A percentile compares a stretch with the other conserved stretches of the same genome.
These are phyloP conservation scores for Leucosticte australis DNA, from an alignment of 2,113 vertebrate genomes.

Conservation along the genomic window DNA sequence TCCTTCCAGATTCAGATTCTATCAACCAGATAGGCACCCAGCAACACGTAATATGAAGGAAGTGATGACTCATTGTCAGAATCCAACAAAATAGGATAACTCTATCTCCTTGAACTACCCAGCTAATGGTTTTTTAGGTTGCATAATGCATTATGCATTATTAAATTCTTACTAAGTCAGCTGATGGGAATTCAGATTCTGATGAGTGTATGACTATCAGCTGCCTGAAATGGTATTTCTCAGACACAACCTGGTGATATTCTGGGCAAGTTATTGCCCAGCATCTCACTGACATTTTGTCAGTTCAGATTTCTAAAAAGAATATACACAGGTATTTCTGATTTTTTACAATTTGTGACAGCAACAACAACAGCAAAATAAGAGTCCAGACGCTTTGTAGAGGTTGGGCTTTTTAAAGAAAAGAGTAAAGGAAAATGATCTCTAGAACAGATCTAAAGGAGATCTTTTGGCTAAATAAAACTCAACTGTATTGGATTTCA, in stretches of 20 bases:
- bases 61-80: slow-evolving; percentile 46
- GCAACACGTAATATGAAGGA: not conserved
- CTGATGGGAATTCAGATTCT: slow-evolving; percentile 26
- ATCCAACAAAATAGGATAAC: slow-evolving; percentile 51
- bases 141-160: not conserved
- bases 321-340: not conserved
- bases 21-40: slow-evolving; percentile 22
- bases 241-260: not conserved
- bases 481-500: not conserved
- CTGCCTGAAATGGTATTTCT: not conserved
- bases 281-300: not conserved
- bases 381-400: not conserved
- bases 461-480: not conserved
- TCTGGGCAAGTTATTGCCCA: not conserved
- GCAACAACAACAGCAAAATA: not conserved
- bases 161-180: slow-evolving; percentile 18
- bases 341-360: not conserved
- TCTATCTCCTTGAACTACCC: not conserved
- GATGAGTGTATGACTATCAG: not conserved
- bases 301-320: not conserved
- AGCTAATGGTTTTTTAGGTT: slow-evolving; percentile 23
- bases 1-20: slow-evolving; percentile 1
- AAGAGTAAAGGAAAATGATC: not conserved
- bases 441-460: not conserved
- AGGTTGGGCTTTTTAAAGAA: not conserved